Percentiles rank a stretch among this genome's conserved stretches.
Evolutionary conservation across 2,888 invertebrate genomes (phyloP).

Genomic region (Parthenolecanium corni): DNA sequence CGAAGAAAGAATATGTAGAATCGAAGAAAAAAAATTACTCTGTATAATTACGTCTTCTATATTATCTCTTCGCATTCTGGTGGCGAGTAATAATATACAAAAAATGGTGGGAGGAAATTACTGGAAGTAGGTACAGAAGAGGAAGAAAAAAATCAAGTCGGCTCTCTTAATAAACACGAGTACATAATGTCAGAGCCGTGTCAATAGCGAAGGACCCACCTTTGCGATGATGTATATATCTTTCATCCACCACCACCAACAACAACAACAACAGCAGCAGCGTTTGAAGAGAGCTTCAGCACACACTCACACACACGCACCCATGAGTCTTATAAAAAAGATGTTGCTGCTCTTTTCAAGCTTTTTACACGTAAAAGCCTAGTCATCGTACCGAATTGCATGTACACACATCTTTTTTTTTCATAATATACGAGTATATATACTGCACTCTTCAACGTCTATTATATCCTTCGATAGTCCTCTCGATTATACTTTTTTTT

Average conservation of each 20-base stretch:
- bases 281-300: not conserved
- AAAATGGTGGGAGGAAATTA: too few species aligned
- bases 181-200: conserved; percentile 5
- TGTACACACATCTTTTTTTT: not conserved
- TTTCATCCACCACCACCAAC: not conserved
- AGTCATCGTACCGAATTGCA: conserved; percentile 27
- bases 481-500: conserved; percentile 1
- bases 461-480: not conserved
- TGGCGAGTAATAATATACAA: too few species aligned
- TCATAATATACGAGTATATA: not conserved
- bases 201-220: conserved; percentile 3
- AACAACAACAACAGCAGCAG: not conserved
- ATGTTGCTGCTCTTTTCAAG: conserved; percentile 6
- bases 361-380: conserved; percentile 2
- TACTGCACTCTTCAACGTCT: conserved; percentile 9
- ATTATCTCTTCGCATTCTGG: too few species aligned
- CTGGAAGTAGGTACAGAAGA: too few species aligned
- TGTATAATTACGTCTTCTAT: too few species aligned
- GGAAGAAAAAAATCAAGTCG: too few species aligned
- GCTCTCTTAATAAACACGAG: not conserved
- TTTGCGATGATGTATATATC: not conserved
- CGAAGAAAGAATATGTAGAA: too few species aligned
- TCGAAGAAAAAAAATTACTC: too few species aligned
- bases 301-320: not conserved
- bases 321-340: not conserved